A percentile compares a stretch with the other conserved stretches of the same genome.
Conservation (phyloP, 1,140 invertebrate genomes). For the Proctacanthus coquilletti region DNA sequence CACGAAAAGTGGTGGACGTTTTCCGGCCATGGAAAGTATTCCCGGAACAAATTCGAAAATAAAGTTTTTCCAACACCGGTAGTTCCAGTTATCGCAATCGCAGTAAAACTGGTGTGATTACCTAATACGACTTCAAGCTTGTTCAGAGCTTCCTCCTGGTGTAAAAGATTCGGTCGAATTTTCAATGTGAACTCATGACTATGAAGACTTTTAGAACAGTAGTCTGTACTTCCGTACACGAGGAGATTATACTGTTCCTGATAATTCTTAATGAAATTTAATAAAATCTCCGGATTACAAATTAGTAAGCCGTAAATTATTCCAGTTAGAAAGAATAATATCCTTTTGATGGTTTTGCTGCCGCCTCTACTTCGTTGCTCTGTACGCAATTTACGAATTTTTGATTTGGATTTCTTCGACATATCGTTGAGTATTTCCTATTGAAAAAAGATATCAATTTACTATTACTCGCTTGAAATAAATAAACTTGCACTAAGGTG, state of each 20-base stretch:
- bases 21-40: conserved; percentile 13
- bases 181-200: conserved; percentile 7
- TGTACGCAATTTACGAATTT: not conserved
- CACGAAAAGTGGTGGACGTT: conserved; percentile 8
- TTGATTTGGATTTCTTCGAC: not conserved
- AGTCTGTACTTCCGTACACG: conserved; percentile 14
- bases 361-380: not conserved
- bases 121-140: conserved; percentile 11
- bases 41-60: conserved; percentile 7
- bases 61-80: conserved; percentile 14
- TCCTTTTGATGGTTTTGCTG: not conserved
- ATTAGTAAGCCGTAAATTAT: conserved; percentile 3
- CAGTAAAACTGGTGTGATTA: conserved; percentile 8
- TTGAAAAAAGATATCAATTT: not conserved
- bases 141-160: conserved; percentile 13
- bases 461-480: not conserved
- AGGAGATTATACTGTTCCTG: conserved; percentile 10
- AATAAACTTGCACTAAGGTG: too few species aligned
- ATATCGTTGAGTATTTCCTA: conserved; percentile 1
- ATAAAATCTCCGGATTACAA: conserved; percentile 3
- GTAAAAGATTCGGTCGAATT: conserved; percentile 9
- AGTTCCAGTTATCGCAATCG: conserved; percentile 11
- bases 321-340: conserved; percentile 3
- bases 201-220: conserved; percentile 11
- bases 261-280: conserved; percentile 9